Evolutionary conservation across 2,113 vertebrate genomes (phyloP).

Genomic region (Rhinogobius similis): DNA sequence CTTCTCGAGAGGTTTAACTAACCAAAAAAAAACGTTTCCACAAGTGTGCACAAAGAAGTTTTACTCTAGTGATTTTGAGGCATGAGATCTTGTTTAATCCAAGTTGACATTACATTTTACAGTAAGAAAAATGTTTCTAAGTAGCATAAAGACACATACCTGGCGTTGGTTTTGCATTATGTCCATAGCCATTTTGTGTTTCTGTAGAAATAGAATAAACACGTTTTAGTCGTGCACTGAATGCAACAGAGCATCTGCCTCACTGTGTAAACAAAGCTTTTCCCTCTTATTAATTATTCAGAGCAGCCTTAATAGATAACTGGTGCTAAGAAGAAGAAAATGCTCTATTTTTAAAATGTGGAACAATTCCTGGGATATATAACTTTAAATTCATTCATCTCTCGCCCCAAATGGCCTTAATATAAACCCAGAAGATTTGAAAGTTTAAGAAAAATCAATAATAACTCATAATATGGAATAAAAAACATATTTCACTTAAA

Average conservation of each 20-base stretch:
- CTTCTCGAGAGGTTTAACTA: too few relatives aligned
- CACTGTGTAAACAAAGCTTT: not conserved
- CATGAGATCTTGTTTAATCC: too few relatives aligned
- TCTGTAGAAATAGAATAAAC: constrained; percentile 60
- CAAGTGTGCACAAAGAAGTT: too few relatives aligned
- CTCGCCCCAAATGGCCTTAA: constrained; percentile 50
- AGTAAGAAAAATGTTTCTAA: too few relatives aligned
- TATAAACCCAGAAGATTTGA: constrained; percentile 53
- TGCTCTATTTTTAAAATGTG: constrained; percentile 20
- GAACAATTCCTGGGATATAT: constrained; percentile 29
- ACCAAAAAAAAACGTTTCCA: too few relatives aligned
- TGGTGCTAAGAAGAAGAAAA: constrained; percentile 4
- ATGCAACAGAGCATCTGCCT: not conserved
- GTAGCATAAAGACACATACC: constrained; percentile 62
- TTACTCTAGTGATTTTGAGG: too few relatives aligned
- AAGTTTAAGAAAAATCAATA: constrained; percentile 52
- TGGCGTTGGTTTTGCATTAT: constrained; percentile 77
- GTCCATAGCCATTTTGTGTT: constrained; percentile 78
- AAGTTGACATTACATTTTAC: too few relatives aligned
- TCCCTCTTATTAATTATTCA: constrained; percentile 22
- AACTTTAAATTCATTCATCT: constrained; percentile 37
- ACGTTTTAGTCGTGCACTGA: constrained; percentile 2
- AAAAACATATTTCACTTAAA: constrained; percentile 47
- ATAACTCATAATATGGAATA: constrained; percentile 28
- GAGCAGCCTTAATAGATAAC: not conserved